Percentiles rank a stretch among this genome's conserved stretches.
phyloP scores from a whole-genome alignment of 1,140 invertebrate species.

The Anastrepha obliqua region DNA sequence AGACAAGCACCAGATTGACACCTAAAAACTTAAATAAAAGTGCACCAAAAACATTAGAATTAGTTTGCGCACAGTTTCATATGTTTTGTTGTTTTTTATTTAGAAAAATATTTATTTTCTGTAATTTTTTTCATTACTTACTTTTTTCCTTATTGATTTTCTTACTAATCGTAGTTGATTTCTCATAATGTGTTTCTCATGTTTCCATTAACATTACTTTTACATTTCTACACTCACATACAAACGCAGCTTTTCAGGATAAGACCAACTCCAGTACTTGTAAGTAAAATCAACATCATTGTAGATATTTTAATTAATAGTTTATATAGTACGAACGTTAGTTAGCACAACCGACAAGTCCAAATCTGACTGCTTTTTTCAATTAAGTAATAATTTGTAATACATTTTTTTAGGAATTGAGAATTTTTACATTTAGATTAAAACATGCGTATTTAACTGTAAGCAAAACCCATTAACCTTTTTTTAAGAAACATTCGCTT shows the following conservation, averaged over 20 bases:
- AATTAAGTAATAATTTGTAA: too few relatives aligned
- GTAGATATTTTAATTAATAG: constrained; percentile 4
- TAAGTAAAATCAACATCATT: constrained; percentile 82
- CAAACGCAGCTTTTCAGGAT: constrained; percentile 93
- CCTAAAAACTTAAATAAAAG: not conserved
- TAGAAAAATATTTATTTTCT: not conserved
- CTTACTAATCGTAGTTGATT: constrained; percentile 15
- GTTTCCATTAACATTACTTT: constrained; percentile 64
- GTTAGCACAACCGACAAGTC: not conserved
- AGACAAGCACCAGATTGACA: not conserved
- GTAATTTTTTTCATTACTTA: not conserved
- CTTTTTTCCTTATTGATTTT: not conserved
- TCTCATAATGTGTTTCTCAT: constrained; percentile 52
- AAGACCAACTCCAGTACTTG: constrained; percentile 95
- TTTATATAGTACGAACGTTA: not conserved
- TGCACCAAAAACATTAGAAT: not conserved
- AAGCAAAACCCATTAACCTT: too few relatives aligned
- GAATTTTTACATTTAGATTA: too few relatives aligned
- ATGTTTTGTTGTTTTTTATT: not conserved
- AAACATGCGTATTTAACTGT: too few relatives aligned
- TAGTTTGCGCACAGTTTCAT: constrained; percentile 35
- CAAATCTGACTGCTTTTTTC: not conserved
- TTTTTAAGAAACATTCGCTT: too few relatives aligned
- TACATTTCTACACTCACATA: constrained; percentile 56
- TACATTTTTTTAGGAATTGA: too few relatives aligned